phyloP scores from a whole-genome alignment of 2,113 vertebrate genomes.

The Machaerirhynchus nigripectus region DNA sequence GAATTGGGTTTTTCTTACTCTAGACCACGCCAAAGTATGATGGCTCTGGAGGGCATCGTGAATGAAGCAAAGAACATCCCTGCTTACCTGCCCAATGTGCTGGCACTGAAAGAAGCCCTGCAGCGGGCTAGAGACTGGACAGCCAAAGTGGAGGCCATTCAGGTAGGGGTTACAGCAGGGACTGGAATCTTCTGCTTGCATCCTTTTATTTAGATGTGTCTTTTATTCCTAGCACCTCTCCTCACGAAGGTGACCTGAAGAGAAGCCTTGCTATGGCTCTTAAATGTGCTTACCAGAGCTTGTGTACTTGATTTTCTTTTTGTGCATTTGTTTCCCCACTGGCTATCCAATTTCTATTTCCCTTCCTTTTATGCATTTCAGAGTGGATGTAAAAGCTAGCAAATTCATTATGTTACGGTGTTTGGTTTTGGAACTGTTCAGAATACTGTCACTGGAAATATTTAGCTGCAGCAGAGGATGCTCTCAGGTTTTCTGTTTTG shows the following conservation, averaged over 20 bases:
- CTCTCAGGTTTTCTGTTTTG: neutral
- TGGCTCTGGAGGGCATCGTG: constrained; percentile 90
- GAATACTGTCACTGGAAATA: neutral
- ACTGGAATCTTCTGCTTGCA: neutral
- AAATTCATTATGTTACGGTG: neutral
- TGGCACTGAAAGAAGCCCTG: constrained; percentile 91
- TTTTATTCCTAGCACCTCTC: neutral
- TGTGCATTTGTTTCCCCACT: neutral
- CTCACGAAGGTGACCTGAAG: neutral
- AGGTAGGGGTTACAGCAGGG: constrained; percentile 73
- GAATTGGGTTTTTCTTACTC: constrained; percentile 1
- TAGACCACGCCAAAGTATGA: constrained; percentile 92
- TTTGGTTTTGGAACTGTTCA: neutral
- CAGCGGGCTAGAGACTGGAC: constrained; percentile 97
- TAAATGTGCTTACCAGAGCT: neutral
- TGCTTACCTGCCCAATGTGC: constrained; percentile 92
- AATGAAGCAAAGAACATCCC: constrained; percentile 95
- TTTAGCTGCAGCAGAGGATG: neutral
- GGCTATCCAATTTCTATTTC: neutral
- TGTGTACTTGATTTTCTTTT: neutral
- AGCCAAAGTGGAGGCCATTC: constrained; percentile 91
- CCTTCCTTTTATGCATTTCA: neutral
- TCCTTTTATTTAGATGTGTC: neutral
- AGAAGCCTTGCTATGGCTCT: neutral
- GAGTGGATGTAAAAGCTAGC: neutral